Evolutionary conservation across 30 jellyfish, hydroid and myxozoan genomes (phyloP).

Genomic region (Phacellophora camtschatica): DNA sequence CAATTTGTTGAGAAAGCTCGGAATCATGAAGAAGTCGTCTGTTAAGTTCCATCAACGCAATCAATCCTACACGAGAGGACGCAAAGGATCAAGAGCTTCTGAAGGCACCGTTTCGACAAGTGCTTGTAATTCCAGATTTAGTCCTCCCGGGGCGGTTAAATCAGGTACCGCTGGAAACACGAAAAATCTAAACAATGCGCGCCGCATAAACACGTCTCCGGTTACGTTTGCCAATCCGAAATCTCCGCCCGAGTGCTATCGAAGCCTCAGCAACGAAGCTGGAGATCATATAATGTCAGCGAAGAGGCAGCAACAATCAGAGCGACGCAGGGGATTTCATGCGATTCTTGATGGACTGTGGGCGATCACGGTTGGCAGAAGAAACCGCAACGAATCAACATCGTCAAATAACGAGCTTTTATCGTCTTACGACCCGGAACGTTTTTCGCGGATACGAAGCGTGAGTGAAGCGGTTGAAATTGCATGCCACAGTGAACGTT

Average conservation of each 20-base stretch:
- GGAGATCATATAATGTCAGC: background rate
- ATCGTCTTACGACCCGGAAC: conserved; percentile 62
- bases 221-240: conserved; percentile 19
- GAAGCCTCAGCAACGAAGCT: conserved; percentile 27
- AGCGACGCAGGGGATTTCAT: conserved; percentile 41
- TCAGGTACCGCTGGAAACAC: background rate
- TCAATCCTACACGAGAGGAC: conserved; percentile 20
- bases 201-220: conserved; percentile 41
- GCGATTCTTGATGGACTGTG: conserved; percentile 31
- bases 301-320: background rate
- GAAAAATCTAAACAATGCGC: conserved; percentile 35
- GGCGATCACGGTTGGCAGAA: conserved; percentile 50
- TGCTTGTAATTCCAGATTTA: conserved; percentile 32
- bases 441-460: conserved; percentile 53
- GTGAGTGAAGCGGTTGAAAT: conserved; percentile 76
- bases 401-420: conserved; percentile 60
- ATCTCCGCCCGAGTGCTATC: conserved; percentile 27
- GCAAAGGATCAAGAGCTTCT: conserved; percentile 77
- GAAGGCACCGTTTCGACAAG: conserved; percentile 55
- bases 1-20: conserved; percentile 61
- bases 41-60: conserved; percentile 15
- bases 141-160: conserved; percentile 56
- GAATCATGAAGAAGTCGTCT: conserved; percentile 38
- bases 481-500: conserved; percentile 48
- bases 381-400: conserved; percentile 68